These are phyloP conservation scores for Phyllotis vaccarum DNA, from an alignment of 2,797 vertebrate genomes.

Conservation along the genomic window DNA sequence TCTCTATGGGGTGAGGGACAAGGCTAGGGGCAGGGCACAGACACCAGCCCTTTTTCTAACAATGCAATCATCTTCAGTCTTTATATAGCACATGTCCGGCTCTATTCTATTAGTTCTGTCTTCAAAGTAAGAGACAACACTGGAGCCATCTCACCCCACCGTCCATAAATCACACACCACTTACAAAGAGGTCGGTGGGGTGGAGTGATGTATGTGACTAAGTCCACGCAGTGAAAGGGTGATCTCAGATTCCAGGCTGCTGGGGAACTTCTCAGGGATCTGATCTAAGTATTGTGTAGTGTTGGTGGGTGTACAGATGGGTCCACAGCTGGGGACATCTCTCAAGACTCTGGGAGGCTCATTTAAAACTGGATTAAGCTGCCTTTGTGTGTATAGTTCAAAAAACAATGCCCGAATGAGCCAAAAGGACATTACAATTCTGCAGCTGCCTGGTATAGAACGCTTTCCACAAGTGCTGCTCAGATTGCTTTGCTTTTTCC, in stretches of 20 bases:
- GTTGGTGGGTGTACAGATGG: neutral
- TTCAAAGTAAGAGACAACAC: neutral
- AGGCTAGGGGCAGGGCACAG: neutral
- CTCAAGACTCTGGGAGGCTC: neutral
- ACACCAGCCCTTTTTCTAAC: neutral
- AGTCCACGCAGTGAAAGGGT: neutral
- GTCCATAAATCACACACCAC: neutral
- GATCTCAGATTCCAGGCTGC: neutral
- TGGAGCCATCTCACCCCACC: neutral
- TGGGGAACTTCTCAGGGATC: neutral
- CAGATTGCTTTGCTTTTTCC: neutral
- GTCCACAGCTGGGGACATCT: no score
- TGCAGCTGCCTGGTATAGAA: neutral
- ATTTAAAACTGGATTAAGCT: neutral
- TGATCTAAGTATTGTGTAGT: neutral
- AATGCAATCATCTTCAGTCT: neutral
- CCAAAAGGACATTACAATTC: neutral
- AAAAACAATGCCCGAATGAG: neutral
- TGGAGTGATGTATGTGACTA: neutral
- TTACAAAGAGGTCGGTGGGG: neutral
- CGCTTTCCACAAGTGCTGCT: neutral
- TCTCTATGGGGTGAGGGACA: neutral
- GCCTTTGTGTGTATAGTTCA: neutral
- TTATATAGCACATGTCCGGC: neutral
- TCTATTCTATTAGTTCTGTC: neutral